A percentile compares a stretch with the other conserved stretches of the same genome.
Conservation (phyloP, 2,888 invertebrate species). For the Drosophila pullipes region DNA sequence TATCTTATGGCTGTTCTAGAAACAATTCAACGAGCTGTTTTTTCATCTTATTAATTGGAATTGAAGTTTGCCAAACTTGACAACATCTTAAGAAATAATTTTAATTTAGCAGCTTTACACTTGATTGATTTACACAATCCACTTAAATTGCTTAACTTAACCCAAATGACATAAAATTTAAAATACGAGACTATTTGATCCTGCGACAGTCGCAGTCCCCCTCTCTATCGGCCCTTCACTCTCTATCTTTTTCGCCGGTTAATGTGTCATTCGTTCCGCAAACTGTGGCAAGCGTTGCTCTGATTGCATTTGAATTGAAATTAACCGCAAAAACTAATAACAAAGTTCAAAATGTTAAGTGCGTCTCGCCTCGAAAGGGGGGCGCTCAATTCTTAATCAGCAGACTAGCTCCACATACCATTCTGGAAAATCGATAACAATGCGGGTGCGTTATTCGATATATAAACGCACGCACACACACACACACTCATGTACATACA, state of each 20-base stretch:
- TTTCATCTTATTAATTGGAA: not conserved
- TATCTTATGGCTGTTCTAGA: not conserved
- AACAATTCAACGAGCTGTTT: not conserved
- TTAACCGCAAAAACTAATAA: constrained; percentile 82
- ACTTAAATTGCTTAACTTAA: constrained; percentile 12
- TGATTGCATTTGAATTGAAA: constrained; percentile 79
- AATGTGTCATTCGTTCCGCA: constrained; percentile 66
- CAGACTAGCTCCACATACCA: constrained; percentile 1
- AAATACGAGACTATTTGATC: constrained; percentile 16
- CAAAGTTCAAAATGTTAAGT: constrained; percentile 66
- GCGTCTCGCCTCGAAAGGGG: constrained; percentile 12
- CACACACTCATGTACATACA: not conserved
- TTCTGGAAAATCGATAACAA: constrained; percentile 62
- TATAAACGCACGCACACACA: not conserved
- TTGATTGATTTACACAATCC: not conserved
- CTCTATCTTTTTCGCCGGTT: constrained; percentile 17
- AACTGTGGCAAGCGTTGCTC: constrained; percentile 53
- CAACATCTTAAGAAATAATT: not conserved
- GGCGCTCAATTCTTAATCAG: constrained; percentile 18
- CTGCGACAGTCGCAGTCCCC: not conserved
- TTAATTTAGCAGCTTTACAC: not conserved
- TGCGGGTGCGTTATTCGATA: constrained; percentile 50
- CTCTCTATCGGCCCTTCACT: not conserved
- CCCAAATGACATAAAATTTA: constrained; percentile 17
- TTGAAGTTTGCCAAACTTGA: not conserved